A percentile compares a stretch with the other conserved stretches of the same genome.
phyloP scores from a whole-genome alignment of 2,888 invertebrate genomes.

The Erannis defoliaria region DNA sequence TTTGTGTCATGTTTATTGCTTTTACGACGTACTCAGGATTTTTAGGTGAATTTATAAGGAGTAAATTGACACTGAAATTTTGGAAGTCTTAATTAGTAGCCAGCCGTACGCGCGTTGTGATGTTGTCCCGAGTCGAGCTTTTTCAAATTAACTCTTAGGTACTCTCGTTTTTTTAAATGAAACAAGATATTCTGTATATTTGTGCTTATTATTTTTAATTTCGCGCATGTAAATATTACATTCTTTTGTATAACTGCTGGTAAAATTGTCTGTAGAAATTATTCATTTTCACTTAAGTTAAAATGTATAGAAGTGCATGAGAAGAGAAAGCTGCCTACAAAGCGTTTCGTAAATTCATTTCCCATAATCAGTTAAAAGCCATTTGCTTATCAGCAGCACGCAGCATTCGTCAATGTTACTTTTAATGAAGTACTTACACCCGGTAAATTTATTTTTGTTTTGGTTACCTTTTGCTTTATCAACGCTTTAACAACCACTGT shows the following conservation, averaged over 20 bases:
- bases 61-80: conserved; percentile 80
- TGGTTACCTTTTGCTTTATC: conserved; percentile 23
- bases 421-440: conserved; percentile 45
- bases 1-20: conserved; percentile 84
- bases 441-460: conserved; percentile 39
- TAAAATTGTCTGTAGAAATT: conserved; percentile 7
- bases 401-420: conserved; percentile 46
- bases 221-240: background rate
- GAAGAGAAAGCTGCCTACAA: conserved; percentile 51
- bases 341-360: conserved; percentile 46
- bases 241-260: background rate
- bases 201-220: conserved; percentile 6
- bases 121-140: conserved; percentile 42
- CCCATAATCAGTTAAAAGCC: conserved; percentile 53
- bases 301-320: conserved; percentile 15
- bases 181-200: background rate
- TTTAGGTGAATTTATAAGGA: conserved; percentile 80
- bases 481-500: conserved; percentile 20
- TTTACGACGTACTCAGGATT: conserved; percentile 81
- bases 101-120: conserved; percentile 59
- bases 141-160: conserved; percentile 1
- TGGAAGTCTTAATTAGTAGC: conserved; percentile 70
- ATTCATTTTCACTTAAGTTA: conserved; percentile 5
- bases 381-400: conserved; percentile 54
- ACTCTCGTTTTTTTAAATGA: conserved; percentile 28